These are phyloP conservation scores for Tenebrosternarchus preto DNA, from an alignment of 2,113 vertebrate genomes.

Conservation along the genomic window DNA sequence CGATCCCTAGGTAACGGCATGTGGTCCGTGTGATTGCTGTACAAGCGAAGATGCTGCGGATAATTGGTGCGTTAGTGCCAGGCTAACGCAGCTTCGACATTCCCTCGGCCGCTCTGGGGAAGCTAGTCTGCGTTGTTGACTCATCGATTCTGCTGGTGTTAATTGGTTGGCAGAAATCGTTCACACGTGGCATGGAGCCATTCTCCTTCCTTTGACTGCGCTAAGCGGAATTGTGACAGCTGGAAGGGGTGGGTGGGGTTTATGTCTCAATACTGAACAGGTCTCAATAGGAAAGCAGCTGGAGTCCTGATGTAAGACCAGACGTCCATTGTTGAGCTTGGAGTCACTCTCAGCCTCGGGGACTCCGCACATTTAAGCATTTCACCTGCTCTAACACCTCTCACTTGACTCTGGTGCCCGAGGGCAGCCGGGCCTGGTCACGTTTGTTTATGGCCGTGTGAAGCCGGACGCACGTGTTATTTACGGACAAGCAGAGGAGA, in stretches of 20 bases:
- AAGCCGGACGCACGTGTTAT: too few relatives aligned
- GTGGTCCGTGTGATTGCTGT: not conserved
- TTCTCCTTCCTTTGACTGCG: not conserved
- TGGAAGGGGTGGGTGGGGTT: not conserved
- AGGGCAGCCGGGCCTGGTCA: not conserved
- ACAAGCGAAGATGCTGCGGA: not conserved
- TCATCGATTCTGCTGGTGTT: constrained; percentile 35
- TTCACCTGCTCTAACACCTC: not conserved
- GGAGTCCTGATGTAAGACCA: not conserved
- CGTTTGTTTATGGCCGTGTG: not conserved
- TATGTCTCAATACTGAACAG: not conserved
- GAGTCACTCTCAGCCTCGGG: not conserved
- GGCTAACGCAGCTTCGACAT: not conserved
- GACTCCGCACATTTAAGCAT: not conserved
- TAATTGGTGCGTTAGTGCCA: constrained; percentile 23
- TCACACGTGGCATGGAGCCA: not conserved
- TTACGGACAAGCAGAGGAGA: too few relatives aligned
- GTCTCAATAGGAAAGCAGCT: not conserved
- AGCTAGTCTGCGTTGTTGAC: not conserved
- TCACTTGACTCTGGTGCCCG: not conserved
- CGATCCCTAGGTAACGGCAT: not conserved
- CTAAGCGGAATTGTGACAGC: not conserved
- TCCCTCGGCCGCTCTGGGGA: too few relatives aligned
- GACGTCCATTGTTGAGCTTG: not conserved
- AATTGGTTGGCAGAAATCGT: constrained; percentile 24